Evolutionary conservation across 2,888 invertebrate genomes (phyloP), one percentile per base, ranked within the genome.

Genomic region (Synergus umbraculus): DNA sequence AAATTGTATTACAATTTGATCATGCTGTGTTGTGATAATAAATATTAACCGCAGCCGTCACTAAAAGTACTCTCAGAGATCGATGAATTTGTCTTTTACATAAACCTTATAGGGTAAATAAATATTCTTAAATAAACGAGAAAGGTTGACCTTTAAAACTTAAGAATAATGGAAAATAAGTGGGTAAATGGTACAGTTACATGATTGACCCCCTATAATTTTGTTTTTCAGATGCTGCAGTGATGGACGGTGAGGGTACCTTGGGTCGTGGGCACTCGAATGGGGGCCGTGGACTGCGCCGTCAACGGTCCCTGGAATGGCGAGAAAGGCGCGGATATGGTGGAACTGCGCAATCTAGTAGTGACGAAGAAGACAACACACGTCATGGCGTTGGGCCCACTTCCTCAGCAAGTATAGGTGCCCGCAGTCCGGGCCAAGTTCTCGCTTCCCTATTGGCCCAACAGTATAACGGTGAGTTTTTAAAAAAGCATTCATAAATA

Each of bases 221-320:
- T 18, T 46, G 64, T 58, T 0, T 80, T 83, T 5, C 85, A 90
- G 90, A 90, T 90, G 90, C 89, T 83, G 84, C 88, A 88, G 87
- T 90, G 88, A 90, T 90, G 90, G 90, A 90, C 84, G 86, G 90
- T 80, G 90, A 90, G 83, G 88, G 89, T 77, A 90, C 89, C 58
- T 86, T 89, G 91, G 86, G 89, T 91, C 90, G 92, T 90, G 84
- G 88, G 78, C 89, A 91, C 85, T 86, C 89, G 64, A 88, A 89
- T 83, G 90, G 90, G 89, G 89, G 89, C 89, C 90, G 90, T 87
- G 90, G 90, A 78, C 87, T 90, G 89, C 90, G 94, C 78, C 93
- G 94, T 77, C 94, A 94, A 91, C 93, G 94, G 87, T 94, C 94
- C 89, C 92, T 94, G 67, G 94, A 94, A 92, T 94, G 94, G 93